Conservation (phyloP, 2,888 invertebrate genomes). For the Pantelozetes paolii region DNA sequence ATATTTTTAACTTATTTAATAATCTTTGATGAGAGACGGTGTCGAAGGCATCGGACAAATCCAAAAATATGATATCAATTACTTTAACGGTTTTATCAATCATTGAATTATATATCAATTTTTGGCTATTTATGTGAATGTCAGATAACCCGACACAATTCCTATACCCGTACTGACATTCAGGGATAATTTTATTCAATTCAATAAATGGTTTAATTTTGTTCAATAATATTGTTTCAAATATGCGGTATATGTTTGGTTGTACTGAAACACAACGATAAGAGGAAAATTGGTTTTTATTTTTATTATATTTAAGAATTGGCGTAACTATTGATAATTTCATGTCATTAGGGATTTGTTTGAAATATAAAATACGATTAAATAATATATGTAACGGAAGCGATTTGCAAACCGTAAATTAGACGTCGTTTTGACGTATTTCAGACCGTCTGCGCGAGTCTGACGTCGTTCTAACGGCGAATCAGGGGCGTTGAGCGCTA, state of each 20-base stretch:
- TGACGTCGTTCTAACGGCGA: too few species aligned
- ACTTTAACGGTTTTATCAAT: neutral
- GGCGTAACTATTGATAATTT: neutral
- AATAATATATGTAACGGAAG: too few species aligned
- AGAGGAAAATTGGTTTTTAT: neutral
- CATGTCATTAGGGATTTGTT: neutral
- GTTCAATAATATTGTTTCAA: neutral
- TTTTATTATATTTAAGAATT: neutral
- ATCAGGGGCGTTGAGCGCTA: too few species aligned
- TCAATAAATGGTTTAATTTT: neutral
- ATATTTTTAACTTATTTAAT: neutral
- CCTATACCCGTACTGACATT: neutral
- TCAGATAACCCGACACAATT: neutral
- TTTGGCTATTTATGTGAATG: neutral
- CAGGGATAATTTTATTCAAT: neutral
- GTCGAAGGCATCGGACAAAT: conserved; percentile 15
- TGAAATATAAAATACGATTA: neutral
- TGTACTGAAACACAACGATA: neutral
- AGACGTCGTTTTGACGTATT: too few species aligned
- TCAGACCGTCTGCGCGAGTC: too few species aligned
- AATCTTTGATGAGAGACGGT: neutral
- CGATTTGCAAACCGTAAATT: too few species aligned
- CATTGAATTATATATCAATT: neutral
- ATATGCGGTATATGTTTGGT: conserved; percentile 1
- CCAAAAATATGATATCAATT: neutral